Evolutionary conservation across 23 tunicate species (phyloP).

Genomic region (Trididemnum miniatum): DNA sequence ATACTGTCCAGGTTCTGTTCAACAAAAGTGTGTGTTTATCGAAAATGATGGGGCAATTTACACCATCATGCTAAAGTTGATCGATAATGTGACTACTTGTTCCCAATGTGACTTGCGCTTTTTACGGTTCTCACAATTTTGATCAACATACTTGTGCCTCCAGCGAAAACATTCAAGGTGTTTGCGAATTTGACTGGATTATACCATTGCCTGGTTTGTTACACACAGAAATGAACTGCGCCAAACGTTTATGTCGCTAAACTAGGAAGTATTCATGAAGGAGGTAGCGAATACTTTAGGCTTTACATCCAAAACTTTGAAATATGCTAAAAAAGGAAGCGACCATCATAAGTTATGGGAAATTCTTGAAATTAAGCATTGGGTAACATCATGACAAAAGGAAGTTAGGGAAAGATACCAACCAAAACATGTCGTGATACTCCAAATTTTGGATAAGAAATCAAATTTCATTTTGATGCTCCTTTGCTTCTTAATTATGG

Average conservation of each 20-base stretch:
- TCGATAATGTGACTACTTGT: neutral
- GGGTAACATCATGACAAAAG: too few species aligned
- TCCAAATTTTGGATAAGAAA: too few species aligned
- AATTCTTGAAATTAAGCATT: too few species aligned
- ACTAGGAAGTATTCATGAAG: neutral
- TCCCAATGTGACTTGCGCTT: neutral
- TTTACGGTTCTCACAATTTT: neutral
- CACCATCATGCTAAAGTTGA: neutral
- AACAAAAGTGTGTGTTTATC: neutral
- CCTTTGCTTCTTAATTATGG: too few species aligned
- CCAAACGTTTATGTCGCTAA: neutral
- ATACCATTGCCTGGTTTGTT: conserved; percentile 9
- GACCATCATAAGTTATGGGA: too few species aligned
- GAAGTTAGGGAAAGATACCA: too few species aligned
- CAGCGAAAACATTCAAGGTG: neutral
- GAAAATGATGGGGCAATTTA: conserved; percentile 13
- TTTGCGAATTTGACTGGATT: neutral
- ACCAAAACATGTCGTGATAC: too few species aligned
- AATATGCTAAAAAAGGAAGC: too few species aligned
- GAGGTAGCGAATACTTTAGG: too few species aligned
- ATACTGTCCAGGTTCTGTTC: neutral
- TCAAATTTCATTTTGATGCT: too few species aligned
- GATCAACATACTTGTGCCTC: neutral
- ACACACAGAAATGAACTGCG: neutral
- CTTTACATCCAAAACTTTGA: too few species aligned